phyloP scores from a whole-genome alignment of 2,113 vertebrate genomes.

The Onychostoma macrolepis region DNA sequence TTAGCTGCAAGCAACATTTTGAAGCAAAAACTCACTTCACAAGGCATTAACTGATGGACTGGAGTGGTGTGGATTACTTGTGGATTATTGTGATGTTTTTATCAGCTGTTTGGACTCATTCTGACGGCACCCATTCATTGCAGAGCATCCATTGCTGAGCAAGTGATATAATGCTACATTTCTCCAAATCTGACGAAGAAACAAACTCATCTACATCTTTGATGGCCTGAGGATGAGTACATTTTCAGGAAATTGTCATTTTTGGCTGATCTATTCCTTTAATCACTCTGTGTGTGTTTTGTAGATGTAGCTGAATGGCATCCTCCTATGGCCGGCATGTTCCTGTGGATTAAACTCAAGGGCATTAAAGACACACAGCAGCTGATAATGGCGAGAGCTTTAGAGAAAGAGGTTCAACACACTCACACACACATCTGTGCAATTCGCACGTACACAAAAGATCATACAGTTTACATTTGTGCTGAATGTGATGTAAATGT shows the following conservation, averaged over 20 bases:
- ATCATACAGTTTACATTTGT: neutral
- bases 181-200: too few species aligned
- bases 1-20: neutral
- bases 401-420: constrained; percentile 85
- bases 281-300: constrained; percentile 30
- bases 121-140: neutral
- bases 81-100: too few species aligned
- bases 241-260: too few species aligned
- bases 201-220: too few species aligned
- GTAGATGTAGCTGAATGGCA: constrained; percentile 92
- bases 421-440: constrained; percentile 12
- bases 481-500: neutral
- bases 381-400: constrained; percentile 87
- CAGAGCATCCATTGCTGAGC: neutral
- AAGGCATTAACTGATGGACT: too few species aligned
- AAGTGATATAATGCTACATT: too few species aligned
- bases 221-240: too few species aligned
- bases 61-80: too few species aligned
- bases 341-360: constrained; percentile 93
- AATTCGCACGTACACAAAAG: neutral
- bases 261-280: neutral
- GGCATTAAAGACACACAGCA: constrained; percentile 82
- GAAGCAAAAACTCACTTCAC: neutral
- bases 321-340: constrained; percentile 89
- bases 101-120: too few species aligned